Evolutionary conservation across 1,140 invertebrate species (phyloP).

Genomic region (Dreissena rostriformis): DNA sequence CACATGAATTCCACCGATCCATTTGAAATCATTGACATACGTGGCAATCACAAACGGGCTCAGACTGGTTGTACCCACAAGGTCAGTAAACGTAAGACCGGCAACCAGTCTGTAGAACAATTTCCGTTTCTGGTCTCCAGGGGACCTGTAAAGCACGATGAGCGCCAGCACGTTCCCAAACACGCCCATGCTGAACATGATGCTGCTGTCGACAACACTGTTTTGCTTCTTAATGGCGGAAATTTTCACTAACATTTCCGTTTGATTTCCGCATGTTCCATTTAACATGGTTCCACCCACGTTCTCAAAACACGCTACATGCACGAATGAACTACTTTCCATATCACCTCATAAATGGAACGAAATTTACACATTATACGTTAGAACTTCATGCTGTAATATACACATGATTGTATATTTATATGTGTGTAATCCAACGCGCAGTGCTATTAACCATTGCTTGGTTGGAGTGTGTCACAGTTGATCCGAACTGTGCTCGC

Average conservation of each 20-base stretch:
- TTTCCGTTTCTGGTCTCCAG: constrained; percentile 65
- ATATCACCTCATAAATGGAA: too few species aligned
- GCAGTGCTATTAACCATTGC: too few species aligned
- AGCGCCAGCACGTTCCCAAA: constrained; percentile 74
- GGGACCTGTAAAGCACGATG: constrained; percentile 65
- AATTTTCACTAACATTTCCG: not conserved
- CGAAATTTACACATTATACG: too few species aligned
- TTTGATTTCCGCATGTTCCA: not conserved
- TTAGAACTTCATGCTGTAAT: too few species aligned
- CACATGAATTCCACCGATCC: constrained; percentile 67
- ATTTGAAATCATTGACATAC: constrained; percentile 69
- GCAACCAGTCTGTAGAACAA: constrained; percentile 76
- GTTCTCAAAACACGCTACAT: too few species aligned
- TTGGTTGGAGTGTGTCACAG: too few species aligned
- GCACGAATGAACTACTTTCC: too few species aligned
- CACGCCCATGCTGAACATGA: constrained; percentile 74
- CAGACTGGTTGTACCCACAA: constrained; percentile 69
- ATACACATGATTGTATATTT: too few species aligned
- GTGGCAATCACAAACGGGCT: constrained; percentile 75
- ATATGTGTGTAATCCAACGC: too few species aligned
- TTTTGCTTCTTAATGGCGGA: constrained; percentile 56
- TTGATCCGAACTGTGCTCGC: too few species aligned
- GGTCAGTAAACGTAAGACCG: constrained; percentile 72
- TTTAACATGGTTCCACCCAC: too few species aligned
- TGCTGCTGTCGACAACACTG: constrained; percentile 65